These are phyloP conservation scores for Cistogaster globosa DNA, from an alignment of 2,888 invertebrate genomes.

Conservation along the genomic window DNA sequence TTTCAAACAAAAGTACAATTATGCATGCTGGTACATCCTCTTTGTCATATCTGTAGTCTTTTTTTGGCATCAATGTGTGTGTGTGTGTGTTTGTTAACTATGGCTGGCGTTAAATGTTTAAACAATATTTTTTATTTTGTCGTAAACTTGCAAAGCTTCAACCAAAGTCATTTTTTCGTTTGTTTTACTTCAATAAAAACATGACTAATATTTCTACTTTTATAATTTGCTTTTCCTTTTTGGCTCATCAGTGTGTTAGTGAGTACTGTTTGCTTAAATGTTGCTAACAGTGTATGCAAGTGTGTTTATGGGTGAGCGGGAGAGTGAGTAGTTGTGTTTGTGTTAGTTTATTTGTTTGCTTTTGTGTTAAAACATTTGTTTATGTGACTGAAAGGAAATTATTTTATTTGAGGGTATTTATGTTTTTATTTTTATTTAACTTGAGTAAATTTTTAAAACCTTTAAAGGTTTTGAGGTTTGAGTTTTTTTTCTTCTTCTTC, in stretches of 20 bases:
- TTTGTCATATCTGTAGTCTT: conserved; percentile 30
- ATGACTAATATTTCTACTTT: conserved; percentile 70
- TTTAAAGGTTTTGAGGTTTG: conserved; percentile 70
- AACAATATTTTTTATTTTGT: conserved; percentile 66
- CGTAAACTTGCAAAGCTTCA: conserved; percentile 59
- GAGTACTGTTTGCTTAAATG: conserved; percentile 23
- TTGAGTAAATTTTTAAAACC: conserved; percentile 70
- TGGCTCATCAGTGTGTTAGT: conserved; percentile 19
- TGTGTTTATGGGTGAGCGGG: not conserved
- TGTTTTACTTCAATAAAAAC: conserved; percentile 71
- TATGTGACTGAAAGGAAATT: conserved; percentile 70
- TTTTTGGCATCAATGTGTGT: not conserved
- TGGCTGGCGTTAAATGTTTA: conserved; percentile 66
- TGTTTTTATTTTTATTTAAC: conserved; percentile 71
- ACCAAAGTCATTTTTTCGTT: conserved; percentile 72
- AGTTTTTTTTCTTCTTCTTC: conserved; percentile 26
- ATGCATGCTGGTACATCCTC: not conserved
- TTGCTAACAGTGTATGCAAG: not conserved
- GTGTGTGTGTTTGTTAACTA: conserved; percentile 20
- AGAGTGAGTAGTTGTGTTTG: conserved; percentile 11
- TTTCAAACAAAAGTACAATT: not conserved
- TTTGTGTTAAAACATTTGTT: conserved; percentile 67
- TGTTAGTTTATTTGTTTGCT: conserved; percentile 21
- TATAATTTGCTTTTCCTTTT: conserved; percentile 46
- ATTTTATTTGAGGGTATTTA: conserved; percentile 71